Base-by-base conservation (phyloP, 2,113 vertebrate species). In the Stegastes partitus region DNA sequence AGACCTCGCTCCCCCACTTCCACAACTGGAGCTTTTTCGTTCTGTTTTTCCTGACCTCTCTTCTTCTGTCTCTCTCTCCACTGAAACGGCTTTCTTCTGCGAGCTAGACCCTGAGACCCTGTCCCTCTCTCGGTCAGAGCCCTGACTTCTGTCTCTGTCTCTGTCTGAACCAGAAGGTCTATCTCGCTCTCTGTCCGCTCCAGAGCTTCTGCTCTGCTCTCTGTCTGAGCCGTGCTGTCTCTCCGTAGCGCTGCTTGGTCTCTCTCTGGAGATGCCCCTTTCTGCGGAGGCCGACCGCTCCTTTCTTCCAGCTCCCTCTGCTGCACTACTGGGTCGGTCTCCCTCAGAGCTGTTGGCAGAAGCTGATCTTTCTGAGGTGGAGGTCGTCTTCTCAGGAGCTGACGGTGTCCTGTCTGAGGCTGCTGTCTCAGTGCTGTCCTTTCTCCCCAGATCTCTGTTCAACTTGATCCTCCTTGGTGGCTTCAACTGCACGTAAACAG, bases 401-500 rank as follows among this genome's bases (percentile, higher is more conserved):
- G 74, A 53, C 0, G 62, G 47, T 0, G 53, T 19, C 77, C 82
- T 68, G 26, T 92, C 92, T 0, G 64, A 79, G n/a, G 49, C 0
- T 0, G 82, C 18, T 0, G 69, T 57, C 19, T 90, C 87, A 2
- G 64, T 82, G 64, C 89, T 92, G 75, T 82, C 62, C 82, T 79
- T 91, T 71, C 90, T 88, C 3, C 90, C 91, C 25, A 91, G 66
- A 11, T 93, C 91, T 79, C 93, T 77, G 86, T 92, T 93, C 28
- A 93, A 66, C 65, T 92, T 92, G 71, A 92, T 93, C 71, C 72
- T 91, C 63, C 90, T 87, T 45, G 87, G 26, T 7, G 90, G 91
- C 75, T 93, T 93, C 64, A 89, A 63, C 86, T 91, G 82, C 12
- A 68, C 31, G 10, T 55, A 5, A 15, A 77, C 6, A 74, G 44